Evolutionary conservation across 1,140 invertebrate species (phyloP), one percentile per base, ranked within the genome.

Genomic region (Ladona fulva): DNA sequence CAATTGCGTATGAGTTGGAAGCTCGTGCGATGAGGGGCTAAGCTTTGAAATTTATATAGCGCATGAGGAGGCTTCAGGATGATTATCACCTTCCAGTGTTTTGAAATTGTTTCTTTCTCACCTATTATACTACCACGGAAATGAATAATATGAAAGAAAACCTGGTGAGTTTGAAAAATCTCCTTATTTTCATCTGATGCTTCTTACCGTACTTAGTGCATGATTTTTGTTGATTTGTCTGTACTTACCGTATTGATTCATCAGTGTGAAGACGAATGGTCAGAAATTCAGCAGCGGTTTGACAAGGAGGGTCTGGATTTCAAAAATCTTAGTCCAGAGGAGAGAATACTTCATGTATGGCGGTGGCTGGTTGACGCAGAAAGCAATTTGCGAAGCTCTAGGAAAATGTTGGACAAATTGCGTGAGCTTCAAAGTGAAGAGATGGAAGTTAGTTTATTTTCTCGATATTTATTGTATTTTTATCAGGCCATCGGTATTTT

Each of bases 361-460:
- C 78, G 84, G 76, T 85, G 84, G 84, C 78, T 85, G 24, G 83
- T 83, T 24, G 84, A 85, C 80, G 84, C 84, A 12, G 84, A 85
- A 79, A 84, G 81, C 73, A 85, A 85, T 81, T 79, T 85, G 29
- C 80, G 81, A 29, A 83, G 83, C 74, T 84, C 83, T 14, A 80
- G 84, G 52, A 82, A 82, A 78, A 84, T 85, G 82, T 78, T 83
- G 76, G 84, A 85, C 78, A 85, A 85, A 81, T 79, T 84, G 24
- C 81, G 83, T 80, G 81, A 83, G 73, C 81, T 84, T 42, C 83
- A 85, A 59, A 81, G 82, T 81, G 83, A 85, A 81, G 84, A 85
- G 79, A 80, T 84, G 22, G 82, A 84, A 79, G 83, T 84, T 79
- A 77, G 24, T 75, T 37, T 5, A 37, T 37, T 37, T 5, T 37